Percentiles rank a stretch among this genome's conserved stretches.
Evolutionary conservation across 2,888 invertebrate genomes (phyloP).

Genomic region (Archips crataeganus): DNA sequence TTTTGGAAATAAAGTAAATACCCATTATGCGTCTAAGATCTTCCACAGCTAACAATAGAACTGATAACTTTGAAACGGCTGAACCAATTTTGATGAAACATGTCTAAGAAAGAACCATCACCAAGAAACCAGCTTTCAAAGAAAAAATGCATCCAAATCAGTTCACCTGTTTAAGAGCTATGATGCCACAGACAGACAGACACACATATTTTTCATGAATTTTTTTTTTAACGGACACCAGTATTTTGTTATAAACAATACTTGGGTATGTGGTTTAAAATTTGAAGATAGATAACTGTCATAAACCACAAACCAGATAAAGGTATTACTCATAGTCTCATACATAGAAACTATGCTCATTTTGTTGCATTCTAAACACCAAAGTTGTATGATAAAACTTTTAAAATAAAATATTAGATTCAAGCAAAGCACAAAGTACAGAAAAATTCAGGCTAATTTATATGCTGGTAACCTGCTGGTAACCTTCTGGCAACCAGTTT

Average conservation of each 20-base stretch:
- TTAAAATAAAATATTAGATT: neutral
- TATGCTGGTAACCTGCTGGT: constrained; percentile 12
- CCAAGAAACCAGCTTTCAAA: no score
- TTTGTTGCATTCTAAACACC: neutral
- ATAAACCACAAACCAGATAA: constrained; percentile 14
- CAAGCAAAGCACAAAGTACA: constrained; percentile 25
- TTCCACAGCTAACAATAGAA: no score
- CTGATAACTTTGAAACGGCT: no score
- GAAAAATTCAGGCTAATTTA: neutral
- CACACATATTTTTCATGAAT: no score
- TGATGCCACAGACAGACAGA: no score
- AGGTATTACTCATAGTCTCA: neutral
- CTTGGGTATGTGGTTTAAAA: neutral
- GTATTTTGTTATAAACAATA: neutral
- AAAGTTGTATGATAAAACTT: neutral
- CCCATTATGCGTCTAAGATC: no score
- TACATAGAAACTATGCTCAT: neutral
- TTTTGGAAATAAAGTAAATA: no score
- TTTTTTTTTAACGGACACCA: neutral
- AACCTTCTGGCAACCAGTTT: constrained; percentile 21
- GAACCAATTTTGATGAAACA: no score
- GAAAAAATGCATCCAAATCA: no score
- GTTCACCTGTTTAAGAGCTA: no score
- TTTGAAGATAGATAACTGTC: constrained; percentile 8
- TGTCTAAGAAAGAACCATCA: no score